These are phyloP conservation scores for Cylloceria caligata DNA, from an alignment of 2,888 invertebrate genomes.

Conservation along the genomic window DNA sequence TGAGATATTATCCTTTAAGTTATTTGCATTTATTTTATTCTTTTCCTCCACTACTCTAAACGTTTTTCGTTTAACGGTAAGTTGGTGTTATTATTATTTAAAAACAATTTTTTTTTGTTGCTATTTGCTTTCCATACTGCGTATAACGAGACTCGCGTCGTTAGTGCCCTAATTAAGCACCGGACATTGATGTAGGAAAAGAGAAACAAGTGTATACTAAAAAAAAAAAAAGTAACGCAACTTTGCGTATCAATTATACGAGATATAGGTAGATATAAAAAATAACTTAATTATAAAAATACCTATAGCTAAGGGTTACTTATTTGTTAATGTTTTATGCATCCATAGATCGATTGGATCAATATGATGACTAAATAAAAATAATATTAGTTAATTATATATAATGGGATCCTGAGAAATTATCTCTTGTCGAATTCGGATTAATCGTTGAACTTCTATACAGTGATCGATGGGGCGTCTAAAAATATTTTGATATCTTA, in stretches of 20 bases:
- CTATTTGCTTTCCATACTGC: too few relatives aligned
- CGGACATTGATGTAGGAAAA: slow-evolving; percentile 8
- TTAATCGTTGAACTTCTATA: slow-evolving; percentile 19
- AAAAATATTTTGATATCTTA: slow-evolving; percentile 19
- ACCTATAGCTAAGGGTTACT: slow-evolving; percentile 45
- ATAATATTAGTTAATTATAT: slow-evolving; percentile 22
- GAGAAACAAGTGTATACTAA: slow-evolving; percentile 62
- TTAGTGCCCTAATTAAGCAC: neutral
- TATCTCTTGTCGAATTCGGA: slow-evolving; percentile 43
- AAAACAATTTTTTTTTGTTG: slow-evolving; percentile 11
- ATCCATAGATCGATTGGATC: slow-evolving; percentile 11
- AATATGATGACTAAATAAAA: slow-evolving; percentile 37
- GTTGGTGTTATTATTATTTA: slow-evolving; percentile 42
- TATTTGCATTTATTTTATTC: slow-evolving; percentile 72
- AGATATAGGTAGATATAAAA: slow-evolving; percentile 36
- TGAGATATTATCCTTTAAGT: slow-evolving; percentile 67
- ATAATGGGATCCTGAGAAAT: slow-evolving; percentile 1
- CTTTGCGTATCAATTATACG: slow-evolving; percentile 47
- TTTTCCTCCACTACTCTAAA: slow-evolving; percentile 36
- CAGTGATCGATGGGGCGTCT: slow-evolving; percentile 11
- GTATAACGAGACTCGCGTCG: slow-evolving; percentile 42
- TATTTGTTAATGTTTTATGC: slow-evolving; percentile 60
- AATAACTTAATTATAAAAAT: slow-evolving; percentile 34
- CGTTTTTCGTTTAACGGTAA: slow-evolving; percentile 56
- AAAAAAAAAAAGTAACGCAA: slow-evolving; percentile 22